A percentile compares a stretch with the other conserved stretches of the same genome.
Conservation (phyloP, 2,113 vertebrate genomes). For the Pelecanus crispus region DNA sequence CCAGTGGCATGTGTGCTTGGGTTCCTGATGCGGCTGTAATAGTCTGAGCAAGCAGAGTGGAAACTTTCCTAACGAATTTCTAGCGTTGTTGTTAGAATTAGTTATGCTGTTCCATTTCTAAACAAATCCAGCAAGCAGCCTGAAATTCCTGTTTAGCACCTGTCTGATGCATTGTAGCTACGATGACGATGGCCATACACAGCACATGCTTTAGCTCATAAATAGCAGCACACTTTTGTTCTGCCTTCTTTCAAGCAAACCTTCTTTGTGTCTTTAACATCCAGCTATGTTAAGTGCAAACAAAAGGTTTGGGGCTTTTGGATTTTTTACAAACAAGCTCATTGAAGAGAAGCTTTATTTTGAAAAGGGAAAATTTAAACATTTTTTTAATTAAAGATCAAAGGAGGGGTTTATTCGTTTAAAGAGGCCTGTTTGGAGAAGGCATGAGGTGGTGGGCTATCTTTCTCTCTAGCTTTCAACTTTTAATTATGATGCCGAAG, state of each 20-base stretch:
- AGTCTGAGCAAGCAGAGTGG: not conserved
- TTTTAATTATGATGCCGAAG: not conserved
- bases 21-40: not conserved
- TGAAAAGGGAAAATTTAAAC: not conserved
- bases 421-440: not conserved
- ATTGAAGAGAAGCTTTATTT: not conserved
- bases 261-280: slow-evolving; percentile 16
- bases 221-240: not conserved
- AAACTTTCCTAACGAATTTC: not conserved
- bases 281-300: not conserved
- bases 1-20: not conserved
- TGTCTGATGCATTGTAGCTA: not conserved
- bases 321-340: not conserved
- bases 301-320: not conserved
- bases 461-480: not conserved
- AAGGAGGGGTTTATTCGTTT: not conserved
- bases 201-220: not conserved
- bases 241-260: not conserved
- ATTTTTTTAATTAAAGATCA: not conserved
- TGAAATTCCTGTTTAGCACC: slow-evolving; percentile 16
- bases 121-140: not conserved
- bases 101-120: not conserved
- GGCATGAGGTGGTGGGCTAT: not conserved
- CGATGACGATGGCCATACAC: not conserved
- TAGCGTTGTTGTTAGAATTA: not conserved